A percentile compares a stretch with the other conserved stretches of the same genome.
Evolutionary conservation across 2,797 vertebrate genomes (phyloP).

Genomic region (Rhabdomys pumilio): DNA sequence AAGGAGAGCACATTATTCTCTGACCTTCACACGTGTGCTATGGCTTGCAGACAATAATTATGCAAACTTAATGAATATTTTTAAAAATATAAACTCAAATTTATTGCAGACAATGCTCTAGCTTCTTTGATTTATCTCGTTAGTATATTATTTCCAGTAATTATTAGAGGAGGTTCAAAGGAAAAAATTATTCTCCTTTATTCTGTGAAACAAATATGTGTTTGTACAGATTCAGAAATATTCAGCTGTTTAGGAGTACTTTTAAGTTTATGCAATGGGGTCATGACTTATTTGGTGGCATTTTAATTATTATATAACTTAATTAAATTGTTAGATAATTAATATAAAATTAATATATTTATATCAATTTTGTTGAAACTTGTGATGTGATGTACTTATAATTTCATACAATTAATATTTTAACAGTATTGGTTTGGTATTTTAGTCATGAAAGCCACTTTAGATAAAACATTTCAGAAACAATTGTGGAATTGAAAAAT

Average conservation of each 20-base stretch:
- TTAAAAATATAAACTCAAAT: slow-evolving; percentile 49
- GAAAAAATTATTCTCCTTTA: slow-evolving; percentile 42
- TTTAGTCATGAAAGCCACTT: slow-evolving; percentile 60
- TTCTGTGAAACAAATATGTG: slow-evolving; percentile 42
- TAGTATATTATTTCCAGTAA: slow-evolving; percentile 27
- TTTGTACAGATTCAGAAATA: background rate
- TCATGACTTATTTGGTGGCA: slow-evolving; percentile 51
- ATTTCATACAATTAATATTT: slow-evolving; percentile 67
- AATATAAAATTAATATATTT: slow-evolving; percentile 45
- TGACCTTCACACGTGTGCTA: background rate
- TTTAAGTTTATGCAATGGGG: background rate
- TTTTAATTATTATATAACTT: background rate
- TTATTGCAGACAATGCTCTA: slow-evolving; percentile 61
- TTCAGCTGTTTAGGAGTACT: background rate
- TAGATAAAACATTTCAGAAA: slow-evolving; percentile 71
- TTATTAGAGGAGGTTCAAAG: slow-evolving; percentile 26
- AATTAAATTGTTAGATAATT: background rate
- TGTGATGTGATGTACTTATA: background rate
- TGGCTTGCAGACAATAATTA: background rate
- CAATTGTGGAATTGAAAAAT: slow-evolving; percentile 75
- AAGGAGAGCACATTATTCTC: background rate
- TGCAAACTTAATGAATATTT: background rate
- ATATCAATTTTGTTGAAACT: slow-evolving; percentile 57
- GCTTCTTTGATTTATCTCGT: background rate
- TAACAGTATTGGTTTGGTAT: slow-evolving; percentile 66